Conservation (phyloP, 1,140 invertebrate genomes). For the Daktulosphaira vitifoliae region DNA sequence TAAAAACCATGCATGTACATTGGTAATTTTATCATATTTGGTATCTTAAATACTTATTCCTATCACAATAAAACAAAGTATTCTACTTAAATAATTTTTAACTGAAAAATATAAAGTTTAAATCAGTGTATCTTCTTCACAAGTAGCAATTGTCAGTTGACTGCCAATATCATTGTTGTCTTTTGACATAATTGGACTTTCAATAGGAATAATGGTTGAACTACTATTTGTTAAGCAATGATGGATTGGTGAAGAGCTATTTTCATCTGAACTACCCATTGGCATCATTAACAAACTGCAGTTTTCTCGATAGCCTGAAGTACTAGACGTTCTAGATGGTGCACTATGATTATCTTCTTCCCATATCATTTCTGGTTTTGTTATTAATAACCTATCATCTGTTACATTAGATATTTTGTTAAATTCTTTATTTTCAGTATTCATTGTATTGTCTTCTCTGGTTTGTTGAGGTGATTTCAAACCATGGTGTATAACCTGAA, state of each 20-base stretch:
- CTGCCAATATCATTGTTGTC: not conserved
- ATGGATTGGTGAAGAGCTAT: not conserved
- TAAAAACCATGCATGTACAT: too few relatives aligned
- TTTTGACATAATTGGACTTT: not conserved
- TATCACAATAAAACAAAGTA: too few relatives aligned
- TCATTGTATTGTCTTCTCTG: not conserved
- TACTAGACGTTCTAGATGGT: constrained; percentile 58
- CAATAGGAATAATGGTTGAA: constrained; percentile 3
- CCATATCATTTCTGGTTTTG: constrained; percentile 56
- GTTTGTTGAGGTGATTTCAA: not conserved
- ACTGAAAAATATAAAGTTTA: not conserved
- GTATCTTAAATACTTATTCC: too few relatives aligned
- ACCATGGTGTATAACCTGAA: not conserved
- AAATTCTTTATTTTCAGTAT: not conserved
- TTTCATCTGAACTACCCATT: constrained; percentile 28
- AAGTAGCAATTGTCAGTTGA: constrained; percentile 4
- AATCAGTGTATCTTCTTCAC: constrained; percentile 5
- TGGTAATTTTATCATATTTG: too few relatives aligned
- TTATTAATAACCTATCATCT: constrained; percentile 41
- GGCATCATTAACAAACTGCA: constrained; percentile 39
- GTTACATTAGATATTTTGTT: constrained; percentile 37
- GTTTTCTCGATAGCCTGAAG: constrained; percentile 47
- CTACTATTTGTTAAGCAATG: not conserved
- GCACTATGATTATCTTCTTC: constrained; percentile 63
- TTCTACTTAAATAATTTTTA: too few relatives aligned